Base-by-base conservation (phyloP, 2,797 vertebrate species). In the Miichthys miiuy region DNA sequence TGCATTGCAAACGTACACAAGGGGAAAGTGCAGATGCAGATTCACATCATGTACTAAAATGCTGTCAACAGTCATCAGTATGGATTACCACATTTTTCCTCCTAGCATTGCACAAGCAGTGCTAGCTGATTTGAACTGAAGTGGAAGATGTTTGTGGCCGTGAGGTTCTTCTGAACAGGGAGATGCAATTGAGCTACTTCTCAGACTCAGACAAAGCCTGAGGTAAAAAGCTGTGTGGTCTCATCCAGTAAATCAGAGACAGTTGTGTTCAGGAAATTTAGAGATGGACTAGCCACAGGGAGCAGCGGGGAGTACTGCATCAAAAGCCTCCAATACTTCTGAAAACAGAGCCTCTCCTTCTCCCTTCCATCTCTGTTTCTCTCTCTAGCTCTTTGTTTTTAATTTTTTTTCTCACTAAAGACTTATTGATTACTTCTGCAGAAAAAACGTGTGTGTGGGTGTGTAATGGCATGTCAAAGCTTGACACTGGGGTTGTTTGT, bases 191-290 rank as follows among this genome's bases (percentile, higher is more conserved):
- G 16, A 46, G 46, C 68, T 48, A 20, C 63, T 50, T 73, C 30
- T 85, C 60, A 72, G 23, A 75, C 46, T 62, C 41, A 13, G 50
- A 65, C 72, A 70, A 67, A 72, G 71, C 64, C 57, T 12, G 62
- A 68, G 70, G 69, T 61, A 50, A 68, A 81, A 67, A 46, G 38
- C 51, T 74, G 46, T 62, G 57, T 58, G 57, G 44, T 38, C 78
- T 76, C 16, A 38, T 66, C 63, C 62, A 46, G 66, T 72, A 71
- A 69, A 68, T 74, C 80, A 79, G 55, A 78, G 25, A 58, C 58
- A 63, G 57, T 52, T 76, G 63, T 84, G 72, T 47, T 83, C 77
- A 68, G 61, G 65, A 78, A 25, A 81, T 78, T 47, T 73, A 57
- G 57, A 68, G 56, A 85, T 64, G 64, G 66, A 54, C 70, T 41